Evolutionary conservation across 2,888 invertebrate species (phyloP), one percentile per base, ranked within the genome.

Genomic region (Drosophila acutilabella): DNA sequence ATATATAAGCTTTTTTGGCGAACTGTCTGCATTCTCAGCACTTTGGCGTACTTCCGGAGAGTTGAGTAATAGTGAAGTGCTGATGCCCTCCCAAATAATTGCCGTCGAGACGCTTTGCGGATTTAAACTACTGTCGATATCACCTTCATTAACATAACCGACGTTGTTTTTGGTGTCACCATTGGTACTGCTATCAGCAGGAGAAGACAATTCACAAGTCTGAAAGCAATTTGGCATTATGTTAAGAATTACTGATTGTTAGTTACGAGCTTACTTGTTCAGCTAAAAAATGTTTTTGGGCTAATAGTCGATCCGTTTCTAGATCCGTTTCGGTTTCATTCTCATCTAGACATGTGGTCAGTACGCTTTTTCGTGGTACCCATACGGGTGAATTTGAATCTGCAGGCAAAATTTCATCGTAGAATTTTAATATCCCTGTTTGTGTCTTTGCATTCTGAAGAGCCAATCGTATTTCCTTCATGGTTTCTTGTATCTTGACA

Each of bases 271-370:
- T 2, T 14, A 92, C 92, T 84, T 97, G 91, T 53, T 92, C 97
- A 85, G 96, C 96, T 89, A 96, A 97, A 92, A 97, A 97, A 56
- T 97, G 96, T 91, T 96, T 98, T 91, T 98, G 98, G 1, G 98
- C 98, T 56, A 99, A 94, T 70, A 99, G 93, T 83, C 98, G 94
- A 93, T 99, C 99, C n/a, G 99, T 99, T 93, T 99, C 99, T 81
- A 98, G 95, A 93, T 99, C 99, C 0, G 99, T 99, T 91, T 99
- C 99, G n/a, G 98, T 97, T 93, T 98, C 98, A 91, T 96, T 97
- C 94, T 93, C 91, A 77, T 95, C 95, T 84, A 81, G 64, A 50
- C 89, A 86, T 23, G 56, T 64, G 6, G 45, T 18, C 0, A 71
- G 51, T 0, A 41, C 20, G 41, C 60, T 74, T 38, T 89, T 88